Evolutionary conservation across 92 coral and sea anemone genomes (phyloP), one percentile per base, ranked within the genome.

Genomic region (Virgularia gustaviana): DNA sequence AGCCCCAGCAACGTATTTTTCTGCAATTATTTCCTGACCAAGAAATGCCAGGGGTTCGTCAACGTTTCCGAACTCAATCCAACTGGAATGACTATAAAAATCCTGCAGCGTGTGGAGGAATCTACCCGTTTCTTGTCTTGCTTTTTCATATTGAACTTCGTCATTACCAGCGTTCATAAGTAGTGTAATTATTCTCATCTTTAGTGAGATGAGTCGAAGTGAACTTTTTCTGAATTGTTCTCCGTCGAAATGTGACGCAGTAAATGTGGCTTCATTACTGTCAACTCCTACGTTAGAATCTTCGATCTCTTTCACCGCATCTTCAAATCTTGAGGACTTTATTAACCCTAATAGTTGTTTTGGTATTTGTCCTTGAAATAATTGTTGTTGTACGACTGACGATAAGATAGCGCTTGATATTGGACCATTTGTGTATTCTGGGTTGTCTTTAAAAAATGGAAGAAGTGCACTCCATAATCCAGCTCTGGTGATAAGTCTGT

Each of bases 81-180:
- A 85, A 52, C 82, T 85, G 3, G 87, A 81, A 42, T 85, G 87
- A 42, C 89, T 85, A 81, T 85, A 85, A 64, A 85, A 85, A 52
- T 85, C 89, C 65, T 85, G 89, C 30, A 85, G 58, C 0, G 89
- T 85, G 76, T 85, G 89, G 33, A 85, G 81, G 41, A 60, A 85
- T 34, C 64, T 78, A 12, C 89, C 89, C 32, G 80, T 78, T 45
- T 76, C 59, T 36, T 65, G 25, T 7, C 89, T 82, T 34, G 86
- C 78, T 32, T 82, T 64, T 24, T 78, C 62, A 65, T 62, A 85
- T 42, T 85, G 64, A 25, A 51, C 49, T 31, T 68, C 86, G 23
- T 22, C 9, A 45, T 35, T 45, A 0, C 25, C 52, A 20, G 23
- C 31, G 12, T 36, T 36, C 36, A 72, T 54, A 33, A 77, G 57